Base-by-base conservation (phyloP, 2,888 invertebrate genomes). In the Cecidostiba fungosa region DNA sequence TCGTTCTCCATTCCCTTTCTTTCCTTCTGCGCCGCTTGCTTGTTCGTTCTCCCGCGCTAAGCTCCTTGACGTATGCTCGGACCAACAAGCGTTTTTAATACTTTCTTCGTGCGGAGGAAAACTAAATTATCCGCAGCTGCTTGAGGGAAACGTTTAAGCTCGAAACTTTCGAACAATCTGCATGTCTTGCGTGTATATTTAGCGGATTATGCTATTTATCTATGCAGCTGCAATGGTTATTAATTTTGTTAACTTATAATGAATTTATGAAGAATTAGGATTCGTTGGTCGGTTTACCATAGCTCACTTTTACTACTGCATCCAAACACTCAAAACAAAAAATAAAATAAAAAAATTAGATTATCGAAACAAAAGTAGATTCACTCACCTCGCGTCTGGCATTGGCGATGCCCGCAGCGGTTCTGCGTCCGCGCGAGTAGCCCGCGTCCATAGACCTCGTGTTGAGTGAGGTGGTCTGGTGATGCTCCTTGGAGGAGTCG, bases 371-470 rank as follows among this genome's bases (percentile, higher is more conserved):
- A 19, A 26, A 32, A 16, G 66, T 50, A 16, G 1, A 62, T 23
- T 62, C 83, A 79, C 91, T 88, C 86, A 94, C 94, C 92, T 94
- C 94, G 89, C 94, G 92, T 87, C 94, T 92, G 66, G 93, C 91
- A 87, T 91, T 90, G 89, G 92, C 89, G 76, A 91, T 88, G 88
- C 88, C 87, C 77, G 87, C 29, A 88, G 93, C 90, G 39, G 91
- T 91, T 85, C 92, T 87, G 89, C 93, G 89, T 88, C 93, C 92
- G 88, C 90, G 92, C 86, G 89, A 96, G 91, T 96, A 97, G 88
- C 96, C 96, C 3, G 96, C 96, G 92, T 97, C 97, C 96, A 97
- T 97, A 10, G 97, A 97, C 90, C 97, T 95, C 88, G 97, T 97
- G 93, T 97, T 97, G 87, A 97, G 95, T 88, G 97, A 97, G 70